phyloP scores from a whole-genome alignment of 2,113 vertebrate species.

The Paradoxurus hermaphroditus region DNA sequence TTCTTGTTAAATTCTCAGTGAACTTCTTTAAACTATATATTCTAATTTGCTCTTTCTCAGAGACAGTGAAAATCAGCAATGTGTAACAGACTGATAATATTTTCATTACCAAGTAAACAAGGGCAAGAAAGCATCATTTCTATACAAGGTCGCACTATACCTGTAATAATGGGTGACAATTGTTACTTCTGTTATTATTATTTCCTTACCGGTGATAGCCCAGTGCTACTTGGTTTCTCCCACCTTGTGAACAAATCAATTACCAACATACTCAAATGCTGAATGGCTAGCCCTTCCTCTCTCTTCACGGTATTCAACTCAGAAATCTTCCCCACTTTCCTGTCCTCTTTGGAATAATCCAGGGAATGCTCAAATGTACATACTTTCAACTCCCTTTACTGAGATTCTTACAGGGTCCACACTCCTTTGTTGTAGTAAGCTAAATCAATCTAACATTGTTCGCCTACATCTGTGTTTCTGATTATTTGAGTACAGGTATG shows the following conservation, averaged over 20 bases:
- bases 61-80: background rate
- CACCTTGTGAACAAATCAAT: background rate
- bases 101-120: background rate
- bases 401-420: background rate
- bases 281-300: background rate
- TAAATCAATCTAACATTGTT: background rate
- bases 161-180: background rate
- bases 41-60: background rate
- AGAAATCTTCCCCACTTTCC: background rate
- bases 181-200: background rate
- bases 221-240: background rate
- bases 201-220: background rate
- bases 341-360: background rate
- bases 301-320: background rate
- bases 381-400: background rate
- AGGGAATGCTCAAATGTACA: background rate
- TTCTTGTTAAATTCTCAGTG: background rate
- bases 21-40: background rate
- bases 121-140: background rate
- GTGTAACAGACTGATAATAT: background rate
- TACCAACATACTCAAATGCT: background rate
- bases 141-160: background rate
- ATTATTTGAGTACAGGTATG: background rate
- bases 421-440: background rate
- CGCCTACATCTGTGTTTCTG: background rate